Evolutionary conservation across 2,113 vertebrate genomes (phyloP).

Genomic region (Eretmochelys imbricata): DNA sequence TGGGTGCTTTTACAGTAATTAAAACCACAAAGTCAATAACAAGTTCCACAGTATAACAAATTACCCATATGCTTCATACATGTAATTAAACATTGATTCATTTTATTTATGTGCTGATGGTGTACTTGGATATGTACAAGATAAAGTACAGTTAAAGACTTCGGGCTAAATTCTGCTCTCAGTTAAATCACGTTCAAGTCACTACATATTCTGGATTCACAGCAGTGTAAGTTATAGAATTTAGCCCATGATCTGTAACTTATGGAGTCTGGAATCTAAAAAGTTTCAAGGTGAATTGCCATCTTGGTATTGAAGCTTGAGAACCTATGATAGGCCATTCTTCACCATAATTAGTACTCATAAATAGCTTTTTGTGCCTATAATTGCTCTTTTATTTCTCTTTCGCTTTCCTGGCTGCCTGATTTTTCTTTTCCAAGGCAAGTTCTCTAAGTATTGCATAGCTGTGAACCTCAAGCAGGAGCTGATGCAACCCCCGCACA

Average conservation of each 20-base stretch:
- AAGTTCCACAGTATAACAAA: neutral
- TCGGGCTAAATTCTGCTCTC: neutral
- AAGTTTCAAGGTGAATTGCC: neutral
- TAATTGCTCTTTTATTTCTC: neutral
- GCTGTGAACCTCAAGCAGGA: neutral
- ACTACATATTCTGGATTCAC: neutral
- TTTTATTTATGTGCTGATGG: neutral
- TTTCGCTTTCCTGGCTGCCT: neutral
- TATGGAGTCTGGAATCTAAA: neutral
- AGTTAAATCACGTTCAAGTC: neutral
- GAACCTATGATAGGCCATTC: neutral
- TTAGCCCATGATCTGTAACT: neutral
- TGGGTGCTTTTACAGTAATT: conserved; percentile 14
- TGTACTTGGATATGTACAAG: neutral
- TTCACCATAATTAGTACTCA: neutral
- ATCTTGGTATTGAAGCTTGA: neutral
- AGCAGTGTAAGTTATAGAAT: neutral
- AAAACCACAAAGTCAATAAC: neutral
- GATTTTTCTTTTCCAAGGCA: neutral
- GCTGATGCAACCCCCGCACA: neutral
- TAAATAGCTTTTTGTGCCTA: neutral
- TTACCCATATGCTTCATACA: neutral
- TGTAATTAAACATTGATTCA: neutral
- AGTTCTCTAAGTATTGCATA: neutral
- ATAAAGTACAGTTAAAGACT: neutral